Evolutionary conservation across 2,113 vertebrate genomes (phyloP), one percentile per base, ranked within the genome.

Genomic region (Delphinus delphis): DNA sequence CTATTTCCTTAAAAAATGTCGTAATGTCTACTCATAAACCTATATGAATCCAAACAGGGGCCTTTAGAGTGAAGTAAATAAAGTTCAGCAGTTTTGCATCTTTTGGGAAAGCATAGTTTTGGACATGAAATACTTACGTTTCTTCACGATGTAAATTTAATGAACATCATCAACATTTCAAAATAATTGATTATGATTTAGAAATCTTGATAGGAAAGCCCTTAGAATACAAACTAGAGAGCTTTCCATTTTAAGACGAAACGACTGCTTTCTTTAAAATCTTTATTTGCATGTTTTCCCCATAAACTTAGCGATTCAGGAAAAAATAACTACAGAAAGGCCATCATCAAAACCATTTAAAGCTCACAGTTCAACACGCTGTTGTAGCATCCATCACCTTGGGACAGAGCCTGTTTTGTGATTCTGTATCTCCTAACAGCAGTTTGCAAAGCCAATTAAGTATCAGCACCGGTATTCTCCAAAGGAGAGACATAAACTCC

Each of bases 141-240:
- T 1, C 23, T 95, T 93, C 95, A 73, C 28, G 41, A 97, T 91
- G 62, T 83, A 93, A 96, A 96, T 88, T 95, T 95, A 97, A 97
- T 6, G 20, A 95, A 47, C 13, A 96, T 31, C 31, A 79, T 31
- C 31, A 81, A 38, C 53, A 3, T n/a, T 11, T 28, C 25, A 50
- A 88, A 96, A 81, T 38, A 90, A 94, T 88, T 2, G 65, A 95
- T 96, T 0, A 91, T 96, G 91, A 91, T 44, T 92, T 97, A 90
- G 88, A 38, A n/a, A 91, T 12, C 33, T 76, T 92, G 8, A 81
- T 70, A 53, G 74, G 36, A 96, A 93, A 90, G 18, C 33, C 36
- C 50, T 44, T 71, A 88, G 88, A 88, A 92, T 83, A 91, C 10
- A 70, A 60, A 2, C 80, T 95, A 33, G 58, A 85, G 97, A 96